Evolutionary conservation across 2,888 invertebrate species (phyloP), one percentile per base, ranked within the genome.

Genomic region (Rhamphomyia laevipes): DNA sequence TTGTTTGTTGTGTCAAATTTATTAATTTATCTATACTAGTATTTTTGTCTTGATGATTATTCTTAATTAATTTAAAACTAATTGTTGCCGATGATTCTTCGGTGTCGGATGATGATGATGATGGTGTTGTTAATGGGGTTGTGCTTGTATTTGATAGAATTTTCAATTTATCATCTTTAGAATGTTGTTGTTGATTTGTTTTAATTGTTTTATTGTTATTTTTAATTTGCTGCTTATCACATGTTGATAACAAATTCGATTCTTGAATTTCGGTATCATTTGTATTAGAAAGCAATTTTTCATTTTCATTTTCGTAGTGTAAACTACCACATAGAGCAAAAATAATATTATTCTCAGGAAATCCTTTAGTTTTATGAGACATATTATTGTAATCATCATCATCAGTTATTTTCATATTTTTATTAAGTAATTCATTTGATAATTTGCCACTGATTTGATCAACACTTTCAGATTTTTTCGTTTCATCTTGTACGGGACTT

Each of bases 291-390:
- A n/a, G n/a, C 5, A n/a, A n/a, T 35, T 35, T 35, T 10, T 4
- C 7, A 40, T 60, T 60, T 48, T 68, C 67, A 30, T 61, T 57
- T 52, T 68, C 64, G 33, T 67, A 66, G 55, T 68, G 68, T 49
- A 70, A 53, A 10, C 69, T 68, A 1, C 67, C 67, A 46, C 71
- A 70, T 2, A 70, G 56, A 1, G 70, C 71, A 48, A 70, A 56
- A 9, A 69, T 64, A 3, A 70, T 54, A 51, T 64, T 70, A 50
- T 66, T 59, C 46, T 65, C 61, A 31, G 61, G 63, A 46, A 65
- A 63, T 37, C 62, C 64, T 2, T 60, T 59, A 4, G 61, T 59
- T 18, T 59, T 55, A 31, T 61, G 59, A 15, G 60, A 59, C 41
- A 62, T 59, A 10, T 55, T 53, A 1, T 49, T 49, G 7, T 48